Conservation (phyloP, 2,797 vertebrate species). For the Pseudotriccus pelzelni region DNA sequence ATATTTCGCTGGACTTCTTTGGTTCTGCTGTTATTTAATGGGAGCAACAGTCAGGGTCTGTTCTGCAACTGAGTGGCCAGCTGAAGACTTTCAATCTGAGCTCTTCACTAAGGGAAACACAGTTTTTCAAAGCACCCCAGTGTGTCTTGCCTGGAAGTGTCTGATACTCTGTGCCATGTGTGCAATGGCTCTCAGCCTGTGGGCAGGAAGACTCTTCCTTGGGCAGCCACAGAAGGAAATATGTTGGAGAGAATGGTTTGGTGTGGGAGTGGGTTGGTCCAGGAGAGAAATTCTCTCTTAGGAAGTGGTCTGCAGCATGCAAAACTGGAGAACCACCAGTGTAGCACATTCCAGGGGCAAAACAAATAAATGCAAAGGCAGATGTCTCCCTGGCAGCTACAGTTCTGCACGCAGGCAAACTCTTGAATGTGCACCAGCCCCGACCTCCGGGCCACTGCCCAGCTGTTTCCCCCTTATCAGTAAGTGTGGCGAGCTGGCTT, state of each 20-base stretch:
- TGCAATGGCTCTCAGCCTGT: constrained; percentile 34
- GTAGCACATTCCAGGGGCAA: background rate
- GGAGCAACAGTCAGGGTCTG: background rate
- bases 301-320: constrained; percentile 58
- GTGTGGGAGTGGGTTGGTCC: constrained; percentile 28
- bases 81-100: constrained; percentile 30
- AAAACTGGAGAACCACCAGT: background rate
- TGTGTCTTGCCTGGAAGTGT: constrained; percentile 39
- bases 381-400: background rate
- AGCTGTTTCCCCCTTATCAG: background rate
- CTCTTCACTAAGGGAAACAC: background rate
- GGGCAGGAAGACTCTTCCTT: constrained; percentile 50
- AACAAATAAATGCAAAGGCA: background rate
- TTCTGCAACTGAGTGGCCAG: background rate
- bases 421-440: background rate
- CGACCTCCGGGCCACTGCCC: background rate
- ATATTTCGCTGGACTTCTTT: background rate
- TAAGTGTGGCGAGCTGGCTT: background rate
- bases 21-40: constrained; percentile 6
- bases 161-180: constrained; percentile 30
- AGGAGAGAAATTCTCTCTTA: constrained; percentile 30
- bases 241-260: constrained; percentile 24
- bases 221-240: constrained; percentile 59
- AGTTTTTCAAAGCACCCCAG: constrained; percentile 9
- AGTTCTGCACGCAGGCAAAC: background rate